A percentile compares a stretch with the other conserved stretches of the same genome.
Conservation (phyloP, 2,888 invertebrate genomes). For the Pseudolycoriella hygida region DNA sequence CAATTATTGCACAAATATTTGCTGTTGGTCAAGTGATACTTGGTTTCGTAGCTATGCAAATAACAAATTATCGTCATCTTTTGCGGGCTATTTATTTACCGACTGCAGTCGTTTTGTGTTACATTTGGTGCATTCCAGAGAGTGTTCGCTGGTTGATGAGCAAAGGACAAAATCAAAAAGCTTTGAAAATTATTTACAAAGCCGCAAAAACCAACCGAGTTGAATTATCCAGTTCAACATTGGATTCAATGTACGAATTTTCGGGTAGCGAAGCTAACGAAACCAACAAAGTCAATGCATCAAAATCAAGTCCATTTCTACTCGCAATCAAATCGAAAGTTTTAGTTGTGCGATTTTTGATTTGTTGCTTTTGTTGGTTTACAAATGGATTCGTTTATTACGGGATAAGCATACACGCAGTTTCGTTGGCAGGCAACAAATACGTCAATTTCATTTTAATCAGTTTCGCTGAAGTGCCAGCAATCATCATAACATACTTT, state of each 20-base stretch:
- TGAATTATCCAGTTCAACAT: conserved; percentile 16
- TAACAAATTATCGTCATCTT: conserved; percentile 48
- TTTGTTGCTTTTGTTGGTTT: conserved; percentile 62
- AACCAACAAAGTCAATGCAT: no score
- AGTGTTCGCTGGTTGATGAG: conserved; percentile 60
- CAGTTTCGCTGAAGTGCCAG: conserved; percentile 48
- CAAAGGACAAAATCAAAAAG: conserved; percentile 36
- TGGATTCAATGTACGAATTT: conserved; percentile 16
- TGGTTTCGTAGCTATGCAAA: conserved; percentile 46
- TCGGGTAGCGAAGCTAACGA: no score
- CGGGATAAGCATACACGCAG: conserved; percentile 61
- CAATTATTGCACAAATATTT: conserved; percentile 50
- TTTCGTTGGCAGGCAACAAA: conserved; percentile 51
- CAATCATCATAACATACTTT: conserved; percentile 43
- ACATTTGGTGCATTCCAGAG: conserved; percentile 51
- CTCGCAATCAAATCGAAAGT: conserved; percentile 8
- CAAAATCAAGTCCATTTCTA: no score
- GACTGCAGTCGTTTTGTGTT: conserved; percentile 44
- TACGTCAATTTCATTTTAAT: conserved; percentile 55
- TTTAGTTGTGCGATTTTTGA: conserved; percentile 26
- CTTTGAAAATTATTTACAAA: conserved; percentile 37
- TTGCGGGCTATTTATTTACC: conserved; percentile 47
- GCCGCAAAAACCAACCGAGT: conserved; percentile 42
- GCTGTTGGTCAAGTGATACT: conserved; percentile 50
- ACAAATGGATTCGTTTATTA: conserved; percentile 64